Conservation (phyloP, 2,113 vertebrate species). For the Artemisiospiza belli region DNA sequence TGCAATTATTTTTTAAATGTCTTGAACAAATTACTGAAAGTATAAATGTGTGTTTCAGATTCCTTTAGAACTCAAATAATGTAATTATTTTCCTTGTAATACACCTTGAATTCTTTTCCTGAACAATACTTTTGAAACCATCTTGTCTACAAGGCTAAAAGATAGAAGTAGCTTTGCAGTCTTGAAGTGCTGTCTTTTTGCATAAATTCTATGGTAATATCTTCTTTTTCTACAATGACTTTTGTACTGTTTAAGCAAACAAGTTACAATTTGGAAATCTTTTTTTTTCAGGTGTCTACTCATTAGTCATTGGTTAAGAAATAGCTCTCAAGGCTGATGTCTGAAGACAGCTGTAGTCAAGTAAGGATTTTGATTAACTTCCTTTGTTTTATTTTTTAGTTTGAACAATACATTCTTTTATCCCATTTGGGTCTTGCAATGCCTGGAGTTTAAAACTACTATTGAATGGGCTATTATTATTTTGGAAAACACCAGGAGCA, state of each 20-base stretch:
- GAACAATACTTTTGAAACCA: neutral
- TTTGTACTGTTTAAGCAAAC: neutral
- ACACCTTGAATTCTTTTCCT: neutral
- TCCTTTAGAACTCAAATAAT: neutral
- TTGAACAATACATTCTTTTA: constrained; percentile 37
- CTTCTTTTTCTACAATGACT: neutral
- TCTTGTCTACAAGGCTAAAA: neutral
- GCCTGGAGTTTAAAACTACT: constrained; percentile 1
- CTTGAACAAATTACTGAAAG: neutral
- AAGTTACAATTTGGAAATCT: neutral
- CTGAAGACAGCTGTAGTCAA: neutral
- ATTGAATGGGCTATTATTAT: neutral
- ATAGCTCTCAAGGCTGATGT: neutral
- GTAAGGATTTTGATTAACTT: constrained; percentile 30
- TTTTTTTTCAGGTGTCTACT: neutral
- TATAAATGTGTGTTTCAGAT: neutral
- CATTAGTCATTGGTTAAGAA: constrained; percentile 23
- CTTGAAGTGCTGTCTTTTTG: neutral
- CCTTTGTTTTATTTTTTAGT: constrained; percentile 24
- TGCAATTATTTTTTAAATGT: neutral
- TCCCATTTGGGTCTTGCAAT: neutral
- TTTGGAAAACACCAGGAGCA: constrained; percentile 22
- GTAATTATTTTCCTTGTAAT: neutral
- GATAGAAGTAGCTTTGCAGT: neutral
- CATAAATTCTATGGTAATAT: neutral